Evolutionary conservation across 2,113 vertebrate species (phyloP).

Genomic region (Myrmophylax atrothorax): DNA sequence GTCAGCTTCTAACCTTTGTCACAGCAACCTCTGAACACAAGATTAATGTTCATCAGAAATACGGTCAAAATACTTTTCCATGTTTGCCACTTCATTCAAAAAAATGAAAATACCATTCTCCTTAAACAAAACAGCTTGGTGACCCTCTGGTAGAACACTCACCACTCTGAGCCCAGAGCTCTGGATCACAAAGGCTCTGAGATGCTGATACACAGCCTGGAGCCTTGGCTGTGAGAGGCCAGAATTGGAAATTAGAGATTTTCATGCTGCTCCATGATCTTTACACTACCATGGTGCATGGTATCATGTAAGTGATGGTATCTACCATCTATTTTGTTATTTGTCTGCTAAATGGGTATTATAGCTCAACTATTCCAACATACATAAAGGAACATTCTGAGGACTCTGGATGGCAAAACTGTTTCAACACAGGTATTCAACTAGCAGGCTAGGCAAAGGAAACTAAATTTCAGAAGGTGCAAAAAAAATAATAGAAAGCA

Average conservation of each 20-base stretch:
- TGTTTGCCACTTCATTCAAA: neutral
- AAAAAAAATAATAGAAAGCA: neutral
- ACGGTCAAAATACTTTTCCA: neutral
- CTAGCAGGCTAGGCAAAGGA: neutral
- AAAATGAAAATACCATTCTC: neutral
- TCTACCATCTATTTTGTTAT: neutral
- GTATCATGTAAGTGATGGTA: neutral
- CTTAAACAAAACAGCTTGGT: neutral
- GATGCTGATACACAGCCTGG: neutral
- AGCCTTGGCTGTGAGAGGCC: neutral
- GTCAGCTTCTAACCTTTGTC: slow-evolving; percentile 19
- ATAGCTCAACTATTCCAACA: neutral
- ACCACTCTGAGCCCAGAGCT: neutral
- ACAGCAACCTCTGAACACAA: neutral
- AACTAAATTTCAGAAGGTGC: neutral
- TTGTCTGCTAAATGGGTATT: neutral
- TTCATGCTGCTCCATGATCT: neutral
- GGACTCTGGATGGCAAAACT: neutral
- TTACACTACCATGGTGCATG: neutral
- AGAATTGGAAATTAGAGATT: neutral
- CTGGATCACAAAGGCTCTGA: neutral
- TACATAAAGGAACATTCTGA: neutral
- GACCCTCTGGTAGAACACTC: neutral
- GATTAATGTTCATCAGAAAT: neutral
- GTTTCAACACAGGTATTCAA: neutral